phyloP scores from a whole-genome alignment of 2,113 vertebrate species.

The Ariopsis seemanni region DNA sequence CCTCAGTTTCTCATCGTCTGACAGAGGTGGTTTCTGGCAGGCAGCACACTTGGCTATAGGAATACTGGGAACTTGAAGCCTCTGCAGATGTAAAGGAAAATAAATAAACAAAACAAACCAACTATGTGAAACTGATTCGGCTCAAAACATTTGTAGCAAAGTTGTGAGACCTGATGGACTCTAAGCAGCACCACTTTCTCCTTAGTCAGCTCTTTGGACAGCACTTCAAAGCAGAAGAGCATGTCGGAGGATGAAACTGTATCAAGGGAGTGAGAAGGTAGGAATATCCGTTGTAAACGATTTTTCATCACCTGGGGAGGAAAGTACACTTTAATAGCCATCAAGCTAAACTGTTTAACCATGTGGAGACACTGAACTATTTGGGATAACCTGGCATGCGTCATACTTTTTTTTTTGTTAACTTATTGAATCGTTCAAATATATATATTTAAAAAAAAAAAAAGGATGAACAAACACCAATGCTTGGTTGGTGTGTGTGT shows the following conservation, averaged over 20 bases:
- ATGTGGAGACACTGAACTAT: not conserved
- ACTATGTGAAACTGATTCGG: not conserved
- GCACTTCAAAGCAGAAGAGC: slow-evolving; percentile 94
- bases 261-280: slow-evolving; percentile 86
- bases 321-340: not conserved
- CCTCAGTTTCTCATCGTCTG: slow-evolving; percentile 91
- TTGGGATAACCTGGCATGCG: not conserved
- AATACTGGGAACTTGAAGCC: slow-evolving; percentile 88
- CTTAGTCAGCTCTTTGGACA: slow-evolving; percentile 91
- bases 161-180: slow-evolving; percentile 86
- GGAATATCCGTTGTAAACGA: slow-evolving; percentile 85
- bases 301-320: slow-evolving; percentile 83
- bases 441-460: too few relatives aligned
- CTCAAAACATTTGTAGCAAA: too few relatives aligned
- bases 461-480: too few relatives aligned
- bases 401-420: not conserved
- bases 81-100: slow-evolving; percentile 67
- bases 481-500: too few relatives aligned
- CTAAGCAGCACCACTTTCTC: slow-evolving; percentile 87
- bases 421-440: too few relatives aligned
- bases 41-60: slow-evolving; percentile 90
- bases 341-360: not conserved
- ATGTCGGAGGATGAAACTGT: slow-evolving; percentile 81
- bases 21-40: slow-evolving; percentile 88
- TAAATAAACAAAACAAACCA: not conserved